These are phyloP conservation scores for Octopus sinensis DNA, from an alignment of 1,140 invertebrate species.

Conservation along the genomic window DNA sequence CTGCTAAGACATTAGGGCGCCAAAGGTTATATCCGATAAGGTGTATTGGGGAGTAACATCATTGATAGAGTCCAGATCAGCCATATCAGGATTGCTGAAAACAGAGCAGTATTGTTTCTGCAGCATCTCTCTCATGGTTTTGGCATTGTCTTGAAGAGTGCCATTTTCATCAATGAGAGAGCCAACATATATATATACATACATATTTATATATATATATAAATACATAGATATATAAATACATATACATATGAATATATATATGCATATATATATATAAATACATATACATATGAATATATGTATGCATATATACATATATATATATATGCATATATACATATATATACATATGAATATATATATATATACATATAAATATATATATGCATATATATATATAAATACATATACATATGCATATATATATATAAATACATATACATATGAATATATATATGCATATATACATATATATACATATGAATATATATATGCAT, in stretches of 20 bases:
- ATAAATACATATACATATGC: not conserved
- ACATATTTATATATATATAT: too few species aligned
- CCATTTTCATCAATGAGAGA: too few species aligned
- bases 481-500: not conserved
- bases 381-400: not conserved
- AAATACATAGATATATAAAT: too few species aligned
- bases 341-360: not conserved
- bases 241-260: not conserved
- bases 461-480: not conserved
- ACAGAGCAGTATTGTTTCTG: too few species aligned
- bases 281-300: not conserved
- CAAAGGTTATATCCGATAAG: too few species aligned
- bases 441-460: not conserved
- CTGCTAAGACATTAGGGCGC: too few species aligned
- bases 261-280: not conserved
- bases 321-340: not conserved
- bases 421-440: not conserved
- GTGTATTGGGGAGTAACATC: too few species aligned
- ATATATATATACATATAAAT: not conserved
- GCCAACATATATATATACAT: too few species aligned
- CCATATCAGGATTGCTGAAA: too few species aligned
- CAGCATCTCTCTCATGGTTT: too few species aligned
- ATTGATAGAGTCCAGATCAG: too few species aligned
- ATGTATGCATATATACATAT: not conserved
- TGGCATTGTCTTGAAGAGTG: too few species aligned